Evolutionary conservation across 2,113 vertebrate species (phyloP), one percentile per base, ranked within the genome.

Genomic region (Elaphurus davidianus): DNA sequence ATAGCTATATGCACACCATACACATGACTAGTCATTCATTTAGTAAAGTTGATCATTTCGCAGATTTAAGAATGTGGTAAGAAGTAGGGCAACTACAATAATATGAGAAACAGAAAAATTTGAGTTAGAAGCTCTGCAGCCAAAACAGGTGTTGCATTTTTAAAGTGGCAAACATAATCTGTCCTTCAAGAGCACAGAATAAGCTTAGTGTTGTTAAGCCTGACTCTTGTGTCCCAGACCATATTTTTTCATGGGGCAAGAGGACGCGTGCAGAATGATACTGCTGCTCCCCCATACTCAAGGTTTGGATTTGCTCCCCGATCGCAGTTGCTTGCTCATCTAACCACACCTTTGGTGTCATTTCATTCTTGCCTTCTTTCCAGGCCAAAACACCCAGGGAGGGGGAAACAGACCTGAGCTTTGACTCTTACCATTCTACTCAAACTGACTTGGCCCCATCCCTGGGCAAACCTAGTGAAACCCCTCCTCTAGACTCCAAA

Each of bases 391-490:
- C 98, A 60, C 96, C 98, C 83, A 99, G 96, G 93, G 99, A 98
- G 74, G 94, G 96, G 28, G 98, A 98, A 45, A 55, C 90, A 16
- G 98, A 99, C 94, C 98, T 99, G 97, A 98, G 99, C 43, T 87
- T 98, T 95, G 99, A 99, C 67, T 99, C 99, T 55, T 99, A 98
- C 90, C 99, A 99, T 98, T 99, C 99, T 97, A 99, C 99, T 15
- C 99, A 99, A 89, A 99, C 99, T 36, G 99, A 99, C 59, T 98
- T 99, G 64, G 99, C 99, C 4, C 97, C 97, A 43, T 93, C 98
- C 64, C 91, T 91, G 94, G 94, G 98, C 52, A 98, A 89, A 97
- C 79, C 98, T 59, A 98, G 76, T 30, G 98, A 99, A 16, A 94
- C 96, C 78, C 97, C 55, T 0, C 25, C 52, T 27, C 97, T 97